Evolutionary conservation across 2,113 vertebrate species (phyloP).

Genomic region (Rhegmatorhina hoffmannsi): DNA sequence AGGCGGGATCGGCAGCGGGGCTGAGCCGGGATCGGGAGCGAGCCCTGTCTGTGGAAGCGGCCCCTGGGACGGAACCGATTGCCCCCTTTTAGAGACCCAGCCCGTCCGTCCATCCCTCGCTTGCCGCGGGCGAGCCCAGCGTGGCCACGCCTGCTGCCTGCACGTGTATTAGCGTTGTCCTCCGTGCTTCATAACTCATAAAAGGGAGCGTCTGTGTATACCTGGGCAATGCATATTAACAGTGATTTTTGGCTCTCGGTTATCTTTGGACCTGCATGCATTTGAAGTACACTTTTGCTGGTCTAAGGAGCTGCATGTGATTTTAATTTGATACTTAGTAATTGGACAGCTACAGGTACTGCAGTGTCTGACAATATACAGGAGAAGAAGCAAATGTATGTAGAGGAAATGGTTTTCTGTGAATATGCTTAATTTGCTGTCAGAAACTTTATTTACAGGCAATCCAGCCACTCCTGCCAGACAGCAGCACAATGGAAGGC

Average conservation of each 20-base stretch:
- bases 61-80: too few relatives aligned
- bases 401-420: background rate
- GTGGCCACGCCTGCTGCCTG: fast-evolving
- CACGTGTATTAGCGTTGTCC: fast-evolving
- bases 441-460: background rate
- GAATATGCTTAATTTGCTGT: background rate
- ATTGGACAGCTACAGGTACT: background rate
- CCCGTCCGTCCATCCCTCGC: fast-evolving
- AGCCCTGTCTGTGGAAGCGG: fast-evolving
- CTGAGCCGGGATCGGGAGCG: fast-evolving
- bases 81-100: too few relatives aligned
- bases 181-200: fast-evolving
- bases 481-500: background rate
- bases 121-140: fast-evolving
- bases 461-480: background rate
- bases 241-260: fast-evolving
- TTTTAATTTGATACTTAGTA: background rate
- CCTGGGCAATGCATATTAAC: fast-evolving
- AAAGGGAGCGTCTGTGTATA: fast-evolving
- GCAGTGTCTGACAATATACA: fast-evolving
- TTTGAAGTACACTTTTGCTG: fast-evolving
- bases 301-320: fast-evolving
- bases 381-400: background rate
- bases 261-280: fast-evolving
- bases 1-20: background rate